Evolutionary conservation across 2,888 invertebrate species (phyloP), one percentile per base, ranked within the genome.

Genomic region (Patella pellucida): DNA sequence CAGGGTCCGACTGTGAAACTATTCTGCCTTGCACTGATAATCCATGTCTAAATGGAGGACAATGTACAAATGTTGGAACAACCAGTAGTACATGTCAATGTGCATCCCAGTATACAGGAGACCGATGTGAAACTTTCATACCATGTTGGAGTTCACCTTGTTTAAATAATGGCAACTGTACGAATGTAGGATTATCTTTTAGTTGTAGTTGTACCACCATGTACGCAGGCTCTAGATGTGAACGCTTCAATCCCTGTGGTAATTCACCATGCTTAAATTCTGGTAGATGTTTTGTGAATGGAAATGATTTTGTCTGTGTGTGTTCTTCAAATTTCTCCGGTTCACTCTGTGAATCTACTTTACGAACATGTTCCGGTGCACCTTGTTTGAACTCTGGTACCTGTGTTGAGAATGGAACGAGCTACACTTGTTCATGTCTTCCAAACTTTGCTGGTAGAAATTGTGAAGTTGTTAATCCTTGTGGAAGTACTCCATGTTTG

Each of bases 141-240:
- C 79, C 80, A 2, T 82, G 82, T 71, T 16, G 15, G 19, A 77
- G 73, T 27, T 69, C 68, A 51, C 87, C 87, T 0, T 87, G 87
- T 77, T 81, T 84, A 69, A 86, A 87, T 76, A 82, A 81, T 1
- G 85, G 85, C 12, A 77, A 77, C 1, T 87, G 87, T 76, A 72
- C 72, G 1, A 75, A 82, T 71, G 27, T 54, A 27, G 73, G 78
- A 31, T 78, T 75, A 9, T 71, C 76, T 50, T 86, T 84, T 79
- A 31, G 69, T 52, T 88, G 88, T 71, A 27, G 31, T 5, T 88
- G 88, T 76, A 74, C 72, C 3, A 69, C 74, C 4, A 80, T 83
- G 19, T 88, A 78, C 72, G 80, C 77, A 7, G 86, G 87, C 15
- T 15, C 52, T 4, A 54, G 51, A 14, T 84, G 83, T 75, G 79